Base-by-base conservation (phyloP, 2,113 vertebrate species). In the Thalassarche chlororhynchos region DNA sequence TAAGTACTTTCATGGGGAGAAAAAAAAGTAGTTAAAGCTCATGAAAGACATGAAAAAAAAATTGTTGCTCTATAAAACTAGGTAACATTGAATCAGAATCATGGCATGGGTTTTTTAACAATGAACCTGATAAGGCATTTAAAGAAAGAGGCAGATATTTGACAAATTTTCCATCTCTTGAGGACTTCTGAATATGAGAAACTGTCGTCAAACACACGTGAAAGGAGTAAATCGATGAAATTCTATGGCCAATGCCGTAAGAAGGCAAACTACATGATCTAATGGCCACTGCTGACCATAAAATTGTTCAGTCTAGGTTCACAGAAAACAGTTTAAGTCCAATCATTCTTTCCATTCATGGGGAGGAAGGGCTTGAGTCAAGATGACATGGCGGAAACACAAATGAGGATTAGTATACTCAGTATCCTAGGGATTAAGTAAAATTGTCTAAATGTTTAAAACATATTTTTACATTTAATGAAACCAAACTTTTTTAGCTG, bases 361-460 rank as follows among this genome's bases (percentile, higher is more conserved):
- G 23, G 42, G 36, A 84, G 26, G 52, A 36, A 89, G 77, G 23
- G 31, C 34, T 92, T 65, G 25, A 55, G 65, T 86, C 52, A 86
- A 87, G 57, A 78, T 0, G 1, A 86, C 61, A 87, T 38, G 46
- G 69, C 3, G 2, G 42, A 87, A 97, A 94, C 42, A 74, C 51
- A 91, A 94, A 80, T 86, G 72, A 81, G 46, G 80, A 97, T 97
- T 87, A 95, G 49, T 78, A 61, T 51, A 62, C 40, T 60, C 75
- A 32, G 49, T 89, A 70, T 91, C 78, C 68, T 31, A 94, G 40
- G 69, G 83, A 92, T 86, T 90, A 87, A 61, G 75, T 60, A 65
- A 89, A 95, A 92, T 93, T 80, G 61, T 83, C 82, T 90, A 84
- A 92, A 97, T 95, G 90, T 92, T 95, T 95, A 96, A 97, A 97